These are phyloP conservation scores for Lonchura striata DNA, from an alignment of 2,113 vertebrate genomes.

Conservation along the genomic window DNA sequence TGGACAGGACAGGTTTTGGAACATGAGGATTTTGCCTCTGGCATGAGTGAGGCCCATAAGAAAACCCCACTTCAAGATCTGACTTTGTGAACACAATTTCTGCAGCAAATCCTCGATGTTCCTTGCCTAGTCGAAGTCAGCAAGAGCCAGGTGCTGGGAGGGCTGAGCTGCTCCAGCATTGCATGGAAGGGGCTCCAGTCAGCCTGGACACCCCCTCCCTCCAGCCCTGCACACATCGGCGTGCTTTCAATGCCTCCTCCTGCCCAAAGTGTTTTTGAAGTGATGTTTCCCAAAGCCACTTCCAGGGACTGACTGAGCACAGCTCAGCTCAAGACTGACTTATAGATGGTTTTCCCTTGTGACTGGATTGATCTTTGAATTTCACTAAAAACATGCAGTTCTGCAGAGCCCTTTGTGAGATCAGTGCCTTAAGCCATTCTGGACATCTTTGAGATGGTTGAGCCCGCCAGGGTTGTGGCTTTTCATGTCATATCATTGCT, in stretches of 20 bases:
- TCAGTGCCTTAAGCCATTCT: not conserved
- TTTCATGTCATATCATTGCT: fast-evolving
- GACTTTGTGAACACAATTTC: not conserved
- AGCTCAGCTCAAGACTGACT: not conserved
- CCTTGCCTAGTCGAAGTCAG: not conserved
- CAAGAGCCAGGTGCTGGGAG: not conserved
- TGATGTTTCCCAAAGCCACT: not conserved
- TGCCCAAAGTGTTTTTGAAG: not conserved
- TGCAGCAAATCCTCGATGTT: not conserved
- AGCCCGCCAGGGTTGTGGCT: not conserved
- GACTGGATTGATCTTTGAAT: not conserved
- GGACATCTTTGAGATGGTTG: not conserved
- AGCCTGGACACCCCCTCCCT: not conserved
- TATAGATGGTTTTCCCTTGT: not conserved
- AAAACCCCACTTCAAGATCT: not conserved
- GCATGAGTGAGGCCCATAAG: not conserved
- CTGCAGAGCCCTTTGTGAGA: not conserved
- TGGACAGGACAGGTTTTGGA: not conserved
- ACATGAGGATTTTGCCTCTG: not conserved
- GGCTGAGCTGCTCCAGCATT: not conserved
- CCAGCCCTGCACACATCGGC: not conserved
- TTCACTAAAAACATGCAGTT: not conserved
- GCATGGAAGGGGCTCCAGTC: not conserved
- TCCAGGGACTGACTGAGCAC: not conserved
- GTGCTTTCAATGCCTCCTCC: not conserved